Percentiles rank a stretch among this genome's conserved stretches.
Conservation (phyloP, 2,113 vertebrate species). For the Neogobius melanostomus region DNA sequence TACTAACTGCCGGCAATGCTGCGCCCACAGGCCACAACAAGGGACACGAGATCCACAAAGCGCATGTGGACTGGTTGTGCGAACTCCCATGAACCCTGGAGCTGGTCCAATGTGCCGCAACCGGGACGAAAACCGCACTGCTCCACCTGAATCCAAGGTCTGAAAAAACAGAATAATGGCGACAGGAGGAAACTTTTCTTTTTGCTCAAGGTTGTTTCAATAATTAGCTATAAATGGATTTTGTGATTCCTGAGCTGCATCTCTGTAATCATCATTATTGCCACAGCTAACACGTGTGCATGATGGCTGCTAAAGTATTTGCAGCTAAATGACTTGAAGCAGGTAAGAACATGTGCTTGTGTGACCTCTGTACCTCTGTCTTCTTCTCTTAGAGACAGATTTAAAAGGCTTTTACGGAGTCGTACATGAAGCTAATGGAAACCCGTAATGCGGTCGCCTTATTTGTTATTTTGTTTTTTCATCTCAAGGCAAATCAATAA, state of each 20-base stretch:
- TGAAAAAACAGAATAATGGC: not conserved
- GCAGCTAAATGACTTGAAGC: slow-evolving; percentile 59
- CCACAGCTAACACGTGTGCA: slow-evolving; percentile 46
- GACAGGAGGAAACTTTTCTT: not conserved
- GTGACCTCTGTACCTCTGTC: slow-evolving; percentile 16
- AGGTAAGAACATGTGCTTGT: slow-evolving; percentile 49
- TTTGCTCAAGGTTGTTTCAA: slow-evolving; percentile 45
- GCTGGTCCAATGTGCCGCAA: too few relatives aligned
- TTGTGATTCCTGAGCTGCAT: slow-evolving; percentile 48
- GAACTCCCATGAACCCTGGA: too few relatives aligned
- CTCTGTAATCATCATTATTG: slow-evolving; percentile 67
- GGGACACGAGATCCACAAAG: too few relatives aligned
- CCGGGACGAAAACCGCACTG: too few relatives aligned
- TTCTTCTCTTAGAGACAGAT: not conserved
- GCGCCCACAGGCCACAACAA: too few relatives aligned
- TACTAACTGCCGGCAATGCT: too few relatives aligned
- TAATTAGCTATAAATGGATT: slow-evolving; percentile 66
- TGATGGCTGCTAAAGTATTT: slow-evolving; percentile 65
- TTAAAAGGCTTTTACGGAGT: not conserved
- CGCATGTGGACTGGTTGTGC: too few relatives aligned
- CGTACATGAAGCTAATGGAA: not conserved
- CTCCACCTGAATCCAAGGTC: too few relatives aligned
- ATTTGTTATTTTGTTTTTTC: not conserved
- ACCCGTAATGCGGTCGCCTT: not conserved
- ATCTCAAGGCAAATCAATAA: slow-evolving; percentile 6